phyloP scores from a whole-genome alignment of 2,113 vertebrate genomes.

The Ellobius talpinus region DNA sequence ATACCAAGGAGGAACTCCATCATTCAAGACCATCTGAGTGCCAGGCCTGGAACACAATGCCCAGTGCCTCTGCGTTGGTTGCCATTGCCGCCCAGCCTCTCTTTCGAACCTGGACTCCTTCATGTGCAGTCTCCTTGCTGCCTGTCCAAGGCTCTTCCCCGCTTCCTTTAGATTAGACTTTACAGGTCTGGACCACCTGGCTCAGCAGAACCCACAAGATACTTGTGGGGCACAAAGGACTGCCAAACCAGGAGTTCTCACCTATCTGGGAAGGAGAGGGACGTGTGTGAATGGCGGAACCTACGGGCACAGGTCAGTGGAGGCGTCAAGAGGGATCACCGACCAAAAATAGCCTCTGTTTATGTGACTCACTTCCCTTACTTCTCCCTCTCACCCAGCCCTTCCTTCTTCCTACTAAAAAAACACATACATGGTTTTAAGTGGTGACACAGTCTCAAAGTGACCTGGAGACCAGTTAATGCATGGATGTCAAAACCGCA shows the following conservation, averaged over 20 bases:
- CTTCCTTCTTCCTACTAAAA: neutral
- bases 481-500: neutral
- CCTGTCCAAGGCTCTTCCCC: accelerated
- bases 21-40: neutral
- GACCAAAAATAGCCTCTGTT: neutral
- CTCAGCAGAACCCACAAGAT: neutral
- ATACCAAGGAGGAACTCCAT: neutral
- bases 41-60: neutral
- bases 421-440: neutral
- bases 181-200: neutral
- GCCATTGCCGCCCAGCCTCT: neutral
- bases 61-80: accelerated
- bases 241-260: neutral
- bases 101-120: neutral
- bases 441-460: neutral
- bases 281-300: neutral
- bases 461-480: neutral
- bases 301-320: neutral
- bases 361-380: too few species aligned
- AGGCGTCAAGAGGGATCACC: too few species aligned
- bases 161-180: neutral
- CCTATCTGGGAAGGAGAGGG: neutral
- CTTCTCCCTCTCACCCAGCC: neutral
- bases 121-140: neutral
- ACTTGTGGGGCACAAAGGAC: neutral